Evolutionary conservation across 1,140 invertebrate genomes (phyloP).

Genomic region (Dendrolimus kikuchii): DNA sequence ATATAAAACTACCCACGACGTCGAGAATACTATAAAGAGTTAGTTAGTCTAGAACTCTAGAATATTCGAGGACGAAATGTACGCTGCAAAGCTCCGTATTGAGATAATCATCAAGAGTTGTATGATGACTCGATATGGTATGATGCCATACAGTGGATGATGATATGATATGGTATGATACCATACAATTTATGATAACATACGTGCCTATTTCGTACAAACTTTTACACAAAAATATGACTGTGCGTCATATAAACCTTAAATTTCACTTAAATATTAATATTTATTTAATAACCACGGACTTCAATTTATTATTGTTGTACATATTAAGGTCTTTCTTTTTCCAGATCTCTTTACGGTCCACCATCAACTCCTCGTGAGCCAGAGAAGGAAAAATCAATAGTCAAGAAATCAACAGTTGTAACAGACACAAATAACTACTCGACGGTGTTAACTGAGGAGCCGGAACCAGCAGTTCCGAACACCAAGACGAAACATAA

Average conservation of each 20-base stretch:
- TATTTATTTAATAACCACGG: background rate
- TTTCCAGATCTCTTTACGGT: conserved; percentile 71
- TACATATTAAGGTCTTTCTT: conserved; percentile 36
- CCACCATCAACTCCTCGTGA: conserved; percentile 59
- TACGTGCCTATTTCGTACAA: no score
- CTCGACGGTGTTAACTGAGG: conserved; percentile 16
- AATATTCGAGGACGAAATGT: no score
- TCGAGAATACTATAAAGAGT: no score
- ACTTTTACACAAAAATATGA: no score
- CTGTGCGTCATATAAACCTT: background rate
- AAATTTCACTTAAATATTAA: background rate
- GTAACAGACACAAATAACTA: conserved; percentile 16
- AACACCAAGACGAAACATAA: conserved; percentile 40
- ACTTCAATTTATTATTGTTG: conserved; percentile 7
- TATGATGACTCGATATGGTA: no score
- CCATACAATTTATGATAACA: no score
- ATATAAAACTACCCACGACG: no score
- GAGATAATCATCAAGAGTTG: no score
- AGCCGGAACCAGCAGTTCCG: conserved; percentile 10
- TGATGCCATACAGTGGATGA: no score
- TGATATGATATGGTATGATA: no score
- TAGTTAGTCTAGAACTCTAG: no score
- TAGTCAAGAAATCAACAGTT: conserved; percentile 36
- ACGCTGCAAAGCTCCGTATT: no score
- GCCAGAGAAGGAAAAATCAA: conserved; percentile 47